Base-by-base conservation (phyloP, 2,113 vertebrate species). In the Catharus fuscescens region DNA sequence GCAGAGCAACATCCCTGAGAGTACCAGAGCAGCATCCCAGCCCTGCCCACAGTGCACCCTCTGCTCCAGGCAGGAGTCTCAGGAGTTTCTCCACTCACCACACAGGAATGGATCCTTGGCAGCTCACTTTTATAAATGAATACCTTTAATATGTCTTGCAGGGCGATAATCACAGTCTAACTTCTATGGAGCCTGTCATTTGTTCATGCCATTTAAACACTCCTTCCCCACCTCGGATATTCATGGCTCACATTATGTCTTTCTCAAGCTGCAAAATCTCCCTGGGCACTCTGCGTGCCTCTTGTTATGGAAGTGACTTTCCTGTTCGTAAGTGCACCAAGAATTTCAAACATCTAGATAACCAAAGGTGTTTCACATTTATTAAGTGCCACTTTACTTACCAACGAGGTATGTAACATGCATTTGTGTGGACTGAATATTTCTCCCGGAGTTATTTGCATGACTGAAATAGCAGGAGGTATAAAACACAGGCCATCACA, bases 331-430 rank as follows among this genome's bases (percentile, higher is more conserved):
- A 94, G 69, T 20, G 77, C 80, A 57, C 52, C 76, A 88, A 64
- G 95, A 92, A 95, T 94, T n/a, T 59, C 38, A 95, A 92, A 34
- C 90, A 96, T 84, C 50, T 52, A 14, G 61, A 57, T 64, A 93
- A 86, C 47, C 90, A 83, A 83, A 95, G 93, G 90, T 93, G 94
- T 80, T 85, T 62, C 79, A 42, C 62, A 36, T 85, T 94, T 79
- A 83, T 66, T 79, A 97, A 93, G 76, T 85, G 64, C 67, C 94
- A 94, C 93, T 80, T 83, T 12, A 23, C 82, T 62, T 71, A 60
- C 64, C 64, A 62, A 71, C 2, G 13, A 74, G 88, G 56, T 67
- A 74, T 5, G 72, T 29, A 86, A 64, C 60, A 56, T 4, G 53
- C 80, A 69, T 50, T 83, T 80, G 72, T 18, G 67, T 31, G 85